phyloP scores from a whole-genome alignment of 2,888 invertebrate genomes.

The Chirona hameri region DNA sequence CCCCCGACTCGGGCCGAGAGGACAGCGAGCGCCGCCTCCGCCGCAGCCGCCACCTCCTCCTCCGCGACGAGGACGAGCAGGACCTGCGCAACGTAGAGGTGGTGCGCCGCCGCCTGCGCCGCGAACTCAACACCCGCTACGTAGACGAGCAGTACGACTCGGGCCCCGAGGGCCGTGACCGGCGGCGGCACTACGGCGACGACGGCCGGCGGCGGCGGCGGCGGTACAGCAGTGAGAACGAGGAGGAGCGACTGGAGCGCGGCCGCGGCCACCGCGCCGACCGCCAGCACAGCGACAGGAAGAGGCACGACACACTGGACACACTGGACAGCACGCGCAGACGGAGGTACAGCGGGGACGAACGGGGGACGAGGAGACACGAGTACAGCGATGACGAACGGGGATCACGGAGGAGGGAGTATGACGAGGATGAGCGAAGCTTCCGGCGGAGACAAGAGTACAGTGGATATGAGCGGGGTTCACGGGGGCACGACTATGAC shows the following conservation, averaged over 20 bases:
- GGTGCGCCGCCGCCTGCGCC: slow-evolving; percentile 11
- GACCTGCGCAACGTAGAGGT: background rate
- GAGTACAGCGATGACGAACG: background rate
- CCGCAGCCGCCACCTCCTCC: background rate
- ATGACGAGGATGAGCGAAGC: background rate
- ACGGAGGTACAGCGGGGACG: background rate
- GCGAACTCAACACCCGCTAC: slow-evolving; percentile 24
- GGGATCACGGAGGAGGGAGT: background rate
- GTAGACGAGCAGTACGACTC: slow-evolving; percentile 9
- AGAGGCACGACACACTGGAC: background rate
- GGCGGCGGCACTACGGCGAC: background rate
- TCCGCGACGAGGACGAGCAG: slow-evolving; percentile 1
- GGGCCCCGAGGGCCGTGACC: background rate
- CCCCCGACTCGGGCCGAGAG: background rate
- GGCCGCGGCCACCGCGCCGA: background rate
- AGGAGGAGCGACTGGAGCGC: background rate
- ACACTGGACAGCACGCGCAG: background rate
- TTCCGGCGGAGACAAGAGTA: background rate
- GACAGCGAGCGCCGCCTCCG: background rate
- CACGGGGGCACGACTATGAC: too few relatives aligned
- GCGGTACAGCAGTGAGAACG: background rate
- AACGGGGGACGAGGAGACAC: background rate
- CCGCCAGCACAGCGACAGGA: background rate
- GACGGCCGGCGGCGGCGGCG: background rate
- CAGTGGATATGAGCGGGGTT: background rate